A percentile compares a stretch with the other conserved stretches of the same genome.
phyloP scores from a whole-genome alignment of 1,140 invertebrate genomes.

The Trypoxylus dichotomus region DNA sequence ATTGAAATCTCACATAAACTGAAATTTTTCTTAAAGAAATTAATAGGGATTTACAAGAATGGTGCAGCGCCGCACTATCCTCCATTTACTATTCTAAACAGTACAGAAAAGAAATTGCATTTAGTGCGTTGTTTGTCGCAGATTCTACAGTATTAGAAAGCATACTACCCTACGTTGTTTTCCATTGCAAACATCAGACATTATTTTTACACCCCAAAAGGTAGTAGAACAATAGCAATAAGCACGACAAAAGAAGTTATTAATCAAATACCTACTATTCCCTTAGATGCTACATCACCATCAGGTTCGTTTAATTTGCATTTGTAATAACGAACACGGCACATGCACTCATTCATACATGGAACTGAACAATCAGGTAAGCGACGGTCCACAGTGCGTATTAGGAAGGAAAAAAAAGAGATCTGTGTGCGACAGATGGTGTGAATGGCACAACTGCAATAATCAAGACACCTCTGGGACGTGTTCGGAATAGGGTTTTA shows the following conservation, averaged over 20 bases:
- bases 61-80: too few relatives aligned
- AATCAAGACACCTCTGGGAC: conserved; percentile 35
- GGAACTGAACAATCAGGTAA: conserved; percentile 12
- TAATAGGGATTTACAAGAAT: too few relatives aligned
- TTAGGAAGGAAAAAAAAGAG: conserved; percentile 6
- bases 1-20: too few relatives aligned
- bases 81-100: too few relatives aligned
- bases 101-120: too few relatives aligned
- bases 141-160: too few relatives aligned
- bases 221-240: background rate
- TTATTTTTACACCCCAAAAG: background rate
- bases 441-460: conserved; percentile 31
- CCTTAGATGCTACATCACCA: background rate
- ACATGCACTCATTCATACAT: background rate
- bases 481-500: conserved; percentile 30
- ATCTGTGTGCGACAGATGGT: conserved; percentile 39
- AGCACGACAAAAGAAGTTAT: background rate
- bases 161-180: too few relatives aligned
- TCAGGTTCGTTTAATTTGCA: background rate
- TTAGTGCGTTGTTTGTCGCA: too few relatives aligned
- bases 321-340: background rate
- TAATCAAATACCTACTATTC: background rate
- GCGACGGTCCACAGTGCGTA: background rate
- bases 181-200: too few relatives aligned
- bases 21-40: too few relatives aligned